Evolutionary conservation across 1,140 invertebrate genomes (phyloP).

Genomic region (Acromyrmex heyeri): DNA sequence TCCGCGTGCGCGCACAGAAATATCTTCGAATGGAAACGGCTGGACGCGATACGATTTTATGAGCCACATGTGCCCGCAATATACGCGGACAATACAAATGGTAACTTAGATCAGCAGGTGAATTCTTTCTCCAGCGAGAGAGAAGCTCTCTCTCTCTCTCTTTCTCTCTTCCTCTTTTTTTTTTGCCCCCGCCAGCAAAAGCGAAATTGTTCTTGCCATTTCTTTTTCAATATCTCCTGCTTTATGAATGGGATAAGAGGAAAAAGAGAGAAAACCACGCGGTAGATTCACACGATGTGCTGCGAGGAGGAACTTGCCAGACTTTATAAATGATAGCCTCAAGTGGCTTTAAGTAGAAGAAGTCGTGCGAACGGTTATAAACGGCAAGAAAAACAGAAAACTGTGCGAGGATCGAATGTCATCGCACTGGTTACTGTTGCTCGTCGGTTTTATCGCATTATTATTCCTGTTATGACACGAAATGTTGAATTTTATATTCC

Average conservation of each 20-base stretch:
- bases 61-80: conserved; percentile 56
- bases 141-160: background rate
- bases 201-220: conserved; percentile 41
- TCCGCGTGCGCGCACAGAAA: conserved; percentile 52
- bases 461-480: conserved; percentile 13
- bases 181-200: background rate
- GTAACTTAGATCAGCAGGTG: conserved; percentile 56
- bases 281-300: conserved; percentile 42
- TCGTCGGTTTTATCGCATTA: conserved; percentile 4
- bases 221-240: conserved; percentile 59
- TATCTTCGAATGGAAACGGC: conserved; percentile 54
- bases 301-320: conserved; percentile 23
- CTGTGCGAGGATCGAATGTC: conserved; percentile 35
- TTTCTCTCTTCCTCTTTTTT: background rate
- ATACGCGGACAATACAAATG: conserved; percentile 53
- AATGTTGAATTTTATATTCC: conserved; percentile 20
- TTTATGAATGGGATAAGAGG: conserved; percentile 45
- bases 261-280: conserved; percentile 23
- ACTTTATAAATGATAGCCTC: conserved; percentile 39
- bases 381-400: conserved; percentile 23
- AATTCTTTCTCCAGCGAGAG: background rate
- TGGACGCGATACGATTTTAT: conserved; percentile 59
- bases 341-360: conserved; percentile 49
- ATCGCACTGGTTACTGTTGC: conserved; percentile 40
- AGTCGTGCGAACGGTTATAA: conserved; percentile 42